These are phyloP conservation scores for Cassiopea xamachana DNA, from an alignment of 30 jellyfish, hydroid and myxozoan genomes.

Conservation along the genomic window DNA sequence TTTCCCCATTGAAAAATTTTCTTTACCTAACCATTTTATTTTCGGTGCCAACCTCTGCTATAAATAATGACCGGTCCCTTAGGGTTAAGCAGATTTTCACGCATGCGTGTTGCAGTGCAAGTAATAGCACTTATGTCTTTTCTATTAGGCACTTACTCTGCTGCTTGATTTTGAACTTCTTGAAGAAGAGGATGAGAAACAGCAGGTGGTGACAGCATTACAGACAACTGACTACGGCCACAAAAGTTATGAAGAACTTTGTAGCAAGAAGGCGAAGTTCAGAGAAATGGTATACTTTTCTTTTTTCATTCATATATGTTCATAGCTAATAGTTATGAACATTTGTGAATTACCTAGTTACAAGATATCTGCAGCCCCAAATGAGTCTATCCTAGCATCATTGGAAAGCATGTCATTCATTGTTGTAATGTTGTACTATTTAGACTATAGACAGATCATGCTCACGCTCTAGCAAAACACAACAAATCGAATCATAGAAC, in stretches of 20 bases:
- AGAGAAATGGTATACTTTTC: conserved; percentile 73
- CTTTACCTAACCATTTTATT: no score
- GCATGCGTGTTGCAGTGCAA: neutral
- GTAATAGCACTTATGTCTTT: neutral
- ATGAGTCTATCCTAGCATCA: neutral
- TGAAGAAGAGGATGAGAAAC: conserved; percentile 74
- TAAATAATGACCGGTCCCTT: no score
- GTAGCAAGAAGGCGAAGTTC: conserved; percentile 71
- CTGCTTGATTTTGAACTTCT: conserved; percentile 73
- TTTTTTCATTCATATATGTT: neutral
- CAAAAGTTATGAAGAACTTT: conserved; percentile 72
- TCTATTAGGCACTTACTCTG: conserved; percentile 60
- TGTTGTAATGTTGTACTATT: no score
- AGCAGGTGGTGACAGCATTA: conserved; percentile 80
- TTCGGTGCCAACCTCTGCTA: no score
- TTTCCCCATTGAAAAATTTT: no score
- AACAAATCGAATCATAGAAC: no score
- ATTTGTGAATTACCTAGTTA: no score
- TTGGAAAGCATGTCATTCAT: no score
- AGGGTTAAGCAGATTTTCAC: neutral
- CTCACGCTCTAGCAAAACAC: no score
- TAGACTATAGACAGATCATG: no score
- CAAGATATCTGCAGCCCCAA: neutral
- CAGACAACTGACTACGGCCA: conserved; percentile 77
- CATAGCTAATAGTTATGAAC: neutral